Evolutionary conservation across 2,797 vertebrate genomes (phyloP).

Genomic region (Lagorchestes hirsutus): DNA sequence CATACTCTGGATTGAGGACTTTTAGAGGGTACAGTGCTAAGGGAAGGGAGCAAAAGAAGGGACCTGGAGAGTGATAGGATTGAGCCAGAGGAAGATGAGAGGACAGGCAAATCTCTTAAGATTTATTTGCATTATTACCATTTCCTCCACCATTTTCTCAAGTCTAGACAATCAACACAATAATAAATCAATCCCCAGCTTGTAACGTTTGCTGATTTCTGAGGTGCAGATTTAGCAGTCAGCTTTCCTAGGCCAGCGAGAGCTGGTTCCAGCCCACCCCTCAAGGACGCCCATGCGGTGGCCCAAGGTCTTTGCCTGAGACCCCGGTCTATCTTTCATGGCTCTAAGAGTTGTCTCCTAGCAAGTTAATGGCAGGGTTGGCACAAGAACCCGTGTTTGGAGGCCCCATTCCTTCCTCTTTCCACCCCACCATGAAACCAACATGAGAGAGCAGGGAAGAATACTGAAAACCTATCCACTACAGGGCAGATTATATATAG

Average conservation of each 20-base stretch:
- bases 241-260: neutral
- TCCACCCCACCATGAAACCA: constrained; percentile 1
- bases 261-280: neutral
- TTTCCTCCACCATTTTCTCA: neutral
- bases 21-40: neutral
- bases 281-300: neutral
- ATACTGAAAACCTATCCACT: constrained; percentile 13
- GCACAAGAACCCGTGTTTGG: neutral
- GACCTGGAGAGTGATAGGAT: neutral
- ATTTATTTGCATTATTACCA: neutral
- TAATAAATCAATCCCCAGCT: neutral
- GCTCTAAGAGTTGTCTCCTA: neutral
- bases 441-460: neutral
- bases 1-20: neutral
- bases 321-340: neutral
- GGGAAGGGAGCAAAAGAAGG: neutral
- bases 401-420: neutral
- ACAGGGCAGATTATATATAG: neutral
- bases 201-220: neutral
- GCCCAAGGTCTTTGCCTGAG: too few relatives aligned
- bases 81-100: neutral
- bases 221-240: neutral
- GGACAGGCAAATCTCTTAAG: neutral
- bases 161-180: neutral
- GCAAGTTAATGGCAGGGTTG: too few relatives aligned